Evolutionary conservation across 2,113 vertebrate species (phyloP), one percentile per base, ranked within the genome.

Genomic region (Bufo bufo): DNA sequence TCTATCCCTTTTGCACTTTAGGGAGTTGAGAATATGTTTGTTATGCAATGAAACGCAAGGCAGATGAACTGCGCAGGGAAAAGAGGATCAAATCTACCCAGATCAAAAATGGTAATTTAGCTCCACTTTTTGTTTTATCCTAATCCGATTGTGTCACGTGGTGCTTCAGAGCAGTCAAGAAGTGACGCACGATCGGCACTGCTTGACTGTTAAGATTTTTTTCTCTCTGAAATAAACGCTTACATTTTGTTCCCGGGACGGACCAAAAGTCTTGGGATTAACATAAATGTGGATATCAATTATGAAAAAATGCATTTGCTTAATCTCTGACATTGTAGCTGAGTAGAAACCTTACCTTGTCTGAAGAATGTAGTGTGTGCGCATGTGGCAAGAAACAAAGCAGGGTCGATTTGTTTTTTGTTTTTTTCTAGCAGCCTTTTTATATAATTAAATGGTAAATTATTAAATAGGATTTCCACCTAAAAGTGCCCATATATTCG

Each of bases 81-180:
- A 84, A 89, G 87, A 89, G 87, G 87, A 89, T 89, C 81, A 89
- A 65, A 84, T 89, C 87, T 69, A 69, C 61, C 47, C 81, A 89
- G 87, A 89, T 89, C 87, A 89, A 89, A 89, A 89, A 89, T 89
- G 87, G 87, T 89, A 89, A 89, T 89, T 89, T 89, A 89, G 66
- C 87, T 89, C 66, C 81, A 83, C 83, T 84, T 89, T 78, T 89
- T 84, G 87, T 77, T 89, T 89, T 89, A 89, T 84, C 87, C 87
- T 89, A 89, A 89, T 84, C 81, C 81, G 82, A 84, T 89, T 84
- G 82, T 66, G 74, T 84, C 74, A 89, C 82, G 49, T 84, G 87
- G 58, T 3, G 5, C 23, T 59, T 84, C 63, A 84, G 80, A 84
- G 23, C 59, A 84, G 82, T 89, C 82, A 54, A 84, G 81, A 45